phyloP scores from a whole-genome alignment of 2,797 vertebrate species.

The Pangasius sanitwongsei region DNA sequence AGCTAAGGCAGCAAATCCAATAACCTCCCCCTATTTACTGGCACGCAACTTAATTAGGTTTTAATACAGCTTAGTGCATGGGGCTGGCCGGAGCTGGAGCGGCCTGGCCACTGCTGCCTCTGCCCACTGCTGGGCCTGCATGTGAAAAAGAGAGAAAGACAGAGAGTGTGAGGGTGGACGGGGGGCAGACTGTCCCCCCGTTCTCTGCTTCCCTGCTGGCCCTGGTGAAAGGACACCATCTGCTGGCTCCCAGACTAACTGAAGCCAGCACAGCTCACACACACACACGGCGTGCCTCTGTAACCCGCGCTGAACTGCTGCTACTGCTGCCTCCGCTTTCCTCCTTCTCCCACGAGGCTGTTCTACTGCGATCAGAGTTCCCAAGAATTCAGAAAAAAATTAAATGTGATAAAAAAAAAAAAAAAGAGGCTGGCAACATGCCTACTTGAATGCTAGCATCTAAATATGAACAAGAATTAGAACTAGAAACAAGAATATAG shows the following conservation, averaged over 20 bases:
- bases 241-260: slow-evolving; percentile 83
- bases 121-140: slow-evolving; percentile 62
- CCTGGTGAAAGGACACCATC: slow-evolving; percentile 89
- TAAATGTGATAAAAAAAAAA: background rate
- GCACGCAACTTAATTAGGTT: slow-evolving; percentile 94
- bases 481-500: background rate
- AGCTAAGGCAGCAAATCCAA: slow-evolving; percentile 88
- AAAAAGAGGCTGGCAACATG: background rate
- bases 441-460: background rate
- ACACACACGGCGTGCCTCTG: slow-evolving; percentile 30
- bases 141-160: slow-evolving; percentile 53
- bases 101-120: slow-evolving; percentile 54
- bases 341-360: background rate
- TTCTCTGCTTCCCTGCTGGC: slow-evolving; percentile 76
- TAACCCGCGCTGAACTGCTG: slow-evolving; percentile 29
- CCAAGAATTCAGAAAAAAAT: slow-evolving; percentile 10
- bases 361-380: background rate
- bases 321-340: slow-evolving; percentile 3
- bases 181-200: slow-evolving; percentile 37
- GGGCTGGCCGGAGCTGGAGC: slow-evolving; percentile 65
- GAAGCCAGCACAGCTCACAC: slow-evolving; percentile 59
- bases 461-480: background rate
- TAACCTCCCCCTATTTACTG: slow-evolving; percentile 84
- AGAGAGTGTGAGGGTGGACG: slow-evolving; percentile 36
- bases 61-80: slow-evolving; percentile 92